Percentiles rank a stretch among this genome's conserved stretches.
Conservation (phyloP, 2,888 invertebrate genomes). For the Augochlorella aurata region DNA sequence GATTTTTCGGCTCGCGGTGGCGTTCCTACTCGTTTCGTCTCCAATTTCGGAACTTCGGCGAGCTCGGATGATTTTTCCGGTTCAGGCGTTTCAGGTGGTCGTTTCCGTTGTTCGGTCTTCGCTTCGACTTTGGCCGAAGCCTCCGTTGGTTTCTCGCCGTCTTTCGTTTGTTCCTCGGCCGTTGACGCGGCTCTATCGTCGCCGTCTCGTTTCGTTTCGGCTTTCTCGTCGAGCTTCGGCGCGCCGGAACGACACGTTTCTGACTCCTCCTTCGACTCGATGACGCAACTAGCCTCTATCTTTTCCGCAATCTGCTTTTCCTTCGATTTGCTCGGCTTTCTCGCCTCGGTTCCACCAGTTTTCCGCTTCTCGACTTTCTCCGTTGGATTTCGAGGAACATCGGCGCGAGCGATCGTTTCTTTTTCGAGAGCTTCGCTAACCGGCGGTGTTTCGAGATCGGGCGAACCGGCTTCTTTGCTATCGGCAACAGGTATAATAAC, state of each 20-base stretch:
- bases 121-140: conserved; percentile 6
- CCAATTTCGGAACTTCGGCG: too few relatives aligned
- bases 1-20: too few relatives aligned
- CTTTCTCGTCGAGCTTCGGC: conserved; percentile 31
- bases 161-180: not conserved
- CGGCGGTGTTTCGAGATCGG: conserved; percentile 53
- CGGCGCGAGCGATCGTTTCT: conserved; percentile 2
- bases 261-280: conserved; percentile 30
- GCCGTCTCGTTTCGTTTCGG: conserved; percentile 31
- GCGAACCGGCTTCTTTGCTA: conserved; percentile 47
- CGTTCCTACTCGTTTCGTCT: too few relatives aligned
- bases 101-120: not conserved
- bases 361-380: conserved; percentile 40
- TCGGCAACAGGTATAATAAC: too few relatives aligned
- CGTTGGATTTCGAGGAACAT: not conserved
- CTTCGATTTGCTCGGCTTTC: conserved; percentile 34
- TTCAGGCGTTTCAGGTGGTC: too few relatives aligned
- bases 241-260: conserved; percentile 25
- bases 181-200: conserved; percentile 13
- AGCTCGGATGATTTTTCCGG: not conserved
- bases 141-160: not conserved
- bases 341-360: conserved; percentile 50
- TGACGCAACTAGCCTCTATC: conserved; percentile 7
- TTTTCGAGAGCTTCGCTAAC: conserved; percentile 36
- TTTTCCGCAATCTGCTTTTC: conserved; percentile 41